Base-by-base conservation (phyloP, 1,140 invertebrate genomes). In the Cheumatopsyche charites region DNA sequence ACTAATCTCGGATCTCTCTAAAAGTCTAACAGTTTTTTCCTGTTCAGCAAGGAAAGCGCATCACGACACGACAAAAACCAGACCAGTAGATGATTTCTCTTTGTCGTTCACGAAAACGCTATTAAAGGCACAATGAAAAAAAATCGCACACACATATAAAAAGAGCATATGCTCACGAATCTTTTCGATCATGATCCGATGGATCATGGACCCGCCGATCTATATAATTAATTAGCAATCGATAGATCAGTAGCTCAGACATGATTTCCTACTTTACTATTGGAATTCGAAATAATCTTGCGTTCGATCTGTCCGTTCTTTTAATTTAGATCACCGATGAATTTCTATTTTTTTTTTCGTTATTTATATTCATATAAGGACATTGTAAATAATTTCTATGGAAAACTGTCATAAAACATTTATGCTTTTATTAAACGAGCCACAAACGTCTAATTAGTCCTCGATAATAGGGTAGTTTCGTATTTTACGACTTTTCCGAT, bases 41-140 rank as follows among this genome's bases (percentile, higher is more conserved):
- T 58, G 55, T 58, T 23, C 21, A 25, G 19, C 19, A 58, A 58
- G 55, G 55, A 58, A 58, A 58, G 55, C 55, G 55, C 55, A 58
- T 58, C 55, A 58, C 55, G 55, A 58, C 55, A 58, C 23, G 55
- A 58, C 55, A 58, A 25, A 58, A 58, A 58, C 55, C 21, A 58
- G 55, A 58, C 23, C 23, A 11, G 23, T 58, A 23, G 23, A 58
- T 58, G 55, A 58, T 58, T 58, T 58, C 55, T 58, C 55, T 58
- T 19, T 23, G 23, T 58, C 19, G 55, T 58, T 23, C 55, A 58
- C 55, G 55, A 58, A 58, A 25, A 25, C 23, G 55, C 55, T 58
- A 58, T 58, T 58, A 58, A 58, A 26, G 13, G 55, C 55, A 58
- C 21, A 58, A 58, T 25, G 55, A 58, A 58, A 25, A n/a, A 36